phyloP scores from a whole-genome alignment of 2,888 invertebrate genomes.

The Anthophora plumipes region DNA sequence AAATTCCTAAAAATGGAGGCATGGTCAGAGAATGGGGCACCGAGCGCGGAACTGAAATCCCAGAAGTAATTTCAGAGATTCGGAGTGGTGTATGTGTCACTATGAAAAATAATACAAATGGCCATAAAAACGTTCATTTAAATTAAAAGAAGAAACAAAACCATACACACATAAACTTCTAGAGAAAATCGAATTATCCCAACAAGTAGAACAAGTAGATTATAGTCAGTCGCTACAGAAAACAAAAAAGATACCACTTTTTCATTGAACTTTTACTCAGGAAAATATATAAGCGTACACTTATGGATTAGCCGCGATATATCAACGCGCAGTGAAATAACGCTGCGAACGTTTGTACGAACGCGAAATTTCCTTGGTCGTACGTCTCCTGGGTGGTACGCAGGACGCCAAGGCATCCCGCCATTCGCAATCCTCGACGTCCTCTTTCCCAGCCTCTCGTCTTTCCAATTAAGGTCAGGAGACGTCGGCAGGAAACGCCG shows the following conservation, averaged over 20 bases:
- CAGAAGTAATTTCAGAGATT: constrained; percentile 1
- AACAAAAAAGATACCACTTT: neutral
- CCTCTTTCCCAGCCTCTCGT: constrained; percentile 57
- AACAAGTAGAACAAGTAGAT: neutral
- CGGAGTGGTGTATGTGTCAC: neutral
- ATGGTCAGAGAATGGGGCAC: neutral
- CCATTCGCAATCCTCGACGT: constrained; percentile 37
- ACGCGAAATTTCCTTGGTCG: constrained; percentile 14
- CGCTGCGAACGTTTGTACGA: neutral
- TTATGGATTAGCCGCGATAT: neutral
- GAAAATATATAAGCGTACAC: neutral
- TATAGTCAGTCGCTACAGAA: neutral
- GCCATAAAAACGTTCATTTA: neutral
- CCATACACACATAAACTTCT: neutral
- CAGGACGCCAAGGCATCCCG: too few relatives aligned
- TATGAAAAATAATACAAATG: neutral
- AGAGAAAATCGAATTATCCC: neutral
- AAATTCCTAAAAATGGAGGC: neutral
- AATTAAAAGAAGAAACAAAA: neutral
- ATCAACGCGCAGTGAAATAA: constrained; percentile 3
- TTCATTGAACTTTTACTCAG: neutral
- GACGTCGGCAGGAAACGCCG: constrained; percentile 35
- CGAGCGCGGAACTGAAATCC: neutral
- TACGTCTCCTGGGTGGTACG: constrained; percentile 5
- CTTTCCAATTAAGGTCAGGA: constrained; percentile 65